Conservation (phyloP, 2,797 vertebrate species). For the Myotis pilosus region DNA sequence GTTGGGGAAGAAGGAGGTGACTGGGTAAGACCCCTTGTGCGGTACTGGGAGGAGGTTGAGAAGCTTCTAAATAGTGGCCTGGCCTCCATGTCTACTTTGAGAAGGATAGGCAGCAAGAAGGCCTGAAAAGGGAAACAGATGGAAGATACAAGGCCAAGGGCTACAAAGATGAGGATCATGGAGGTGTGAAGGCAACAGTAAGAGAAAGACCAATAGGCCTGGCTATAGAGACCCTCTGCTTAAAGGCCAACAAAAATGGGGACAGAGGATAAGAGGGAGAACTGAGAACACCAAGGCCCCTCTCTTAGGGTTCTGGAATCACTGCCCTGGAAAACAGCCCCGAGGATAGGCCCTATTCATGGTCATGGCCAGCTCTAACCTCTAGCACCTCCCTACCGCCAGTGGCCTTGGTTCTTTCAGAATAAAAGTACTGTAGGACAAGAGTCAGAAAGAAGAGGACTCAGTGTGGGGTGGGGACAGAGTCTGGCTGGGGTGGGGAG, state of each 20-base stretch:
- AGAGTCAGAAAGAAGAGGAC: neutral
- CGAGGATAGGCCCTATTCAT: neutral
- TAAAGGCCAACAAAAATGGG: neutral
- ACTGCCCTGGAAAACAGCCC: neutral
- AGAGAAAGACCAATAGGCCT: neutral
- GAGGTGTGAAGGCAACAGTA: neutral
- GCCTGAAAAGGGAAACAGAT: neutral
- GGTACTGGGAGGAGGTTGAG: neutral
- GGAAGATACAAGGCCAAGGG: neutral
- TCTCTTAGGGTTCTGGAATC: neutral
- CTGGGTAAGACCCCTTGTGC: neutral
- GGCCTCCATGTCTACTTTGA: neutral
- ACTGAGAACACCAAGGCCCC: neutral
- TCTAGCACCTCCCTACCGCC: neutral
- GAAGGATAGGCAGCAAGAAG: neutral
- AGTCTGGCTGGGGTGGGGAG: neutral
- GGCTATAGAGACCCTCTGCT: neutral
- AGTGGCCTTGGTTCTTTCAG: constrained; percentile 32
- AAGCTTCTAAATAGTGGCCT: neutral
- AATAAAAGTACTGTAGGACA: constrained; percentile 37
- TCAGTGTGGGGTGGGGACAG: neutral
- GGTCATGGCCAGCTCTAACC: neutral
- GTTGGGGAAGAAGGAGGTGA: neutral
- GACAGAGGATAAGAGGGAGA: neutral
- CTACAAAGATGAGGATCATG: neutral